These are phyloP conservation scores for Tupaia tana DNA, from an alignment of 2,113 vertebrate genomes.

Conservation along the genomic window DNA sequence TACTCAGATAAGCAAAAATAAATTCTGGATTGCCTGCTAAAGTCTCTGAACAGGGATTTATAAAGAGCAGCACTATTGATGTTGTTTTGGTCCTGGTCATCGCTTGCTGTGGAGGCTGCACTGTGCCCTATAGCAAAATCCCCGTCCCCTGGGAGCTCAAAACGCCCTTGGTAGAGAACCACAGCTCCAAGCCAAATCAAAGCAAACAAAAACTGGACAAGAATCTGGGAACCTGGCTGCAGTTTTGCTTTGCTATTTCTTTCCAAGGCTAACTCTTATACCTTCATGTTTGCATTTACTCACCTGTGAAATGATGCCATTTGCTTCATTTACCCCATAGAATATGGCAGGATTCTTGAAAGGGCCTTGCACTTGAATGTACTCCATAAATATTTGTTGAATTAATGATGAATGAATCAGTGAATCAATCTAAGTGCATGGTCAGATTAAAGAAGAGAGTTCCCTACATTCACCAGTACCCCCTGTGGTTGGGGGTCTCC, in stretches of 20 bases:
- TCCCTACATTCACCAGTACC: not conserved
- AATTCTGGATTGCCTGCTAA: slow-evolving; percentile 23
- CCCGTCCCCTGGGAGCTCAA: not conserved
- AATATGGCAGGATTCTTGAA: rapidly evolving
- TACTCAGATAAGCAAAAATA: slow-evolving; percentile 10
- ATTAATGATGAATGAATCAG: not conserved
- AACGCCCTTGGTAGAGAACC: not conserved
- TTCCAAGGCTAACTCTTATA: not conserved
- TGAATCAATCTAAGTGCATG: not conserved
- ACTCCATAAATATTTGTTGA: not conserved
- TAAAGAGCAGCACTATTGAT: not conserved
- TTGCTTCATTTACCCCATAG: not conserved
- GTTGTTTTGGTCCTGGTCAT: no score
- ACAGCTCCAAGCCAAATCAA: slow-evolving; percentile 17
- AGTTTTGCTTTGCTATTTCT: not conserved
- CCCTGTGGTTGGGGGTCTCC: not conserved
- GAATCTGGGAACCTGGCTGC: not conserved
- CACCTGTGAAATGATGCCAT: not conserved
- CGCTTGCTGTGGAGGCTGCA: not conserved
- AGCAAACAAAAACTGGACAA: not conserved
- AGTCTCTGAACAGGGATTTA: not conserved
- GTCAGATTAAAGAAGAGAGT: not conserved
- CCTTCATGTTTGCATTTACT: not conserved
- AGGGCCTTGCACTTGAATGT: not conserved
- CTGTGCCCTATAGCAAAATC: not conserved